A percentile compares a stretch with the other conserved stretches of the same genome.
Evolutionary conservation across 1,140 invertebrate genomes (phyloP).

Genomic region (Zophobas atratus): DNA sequence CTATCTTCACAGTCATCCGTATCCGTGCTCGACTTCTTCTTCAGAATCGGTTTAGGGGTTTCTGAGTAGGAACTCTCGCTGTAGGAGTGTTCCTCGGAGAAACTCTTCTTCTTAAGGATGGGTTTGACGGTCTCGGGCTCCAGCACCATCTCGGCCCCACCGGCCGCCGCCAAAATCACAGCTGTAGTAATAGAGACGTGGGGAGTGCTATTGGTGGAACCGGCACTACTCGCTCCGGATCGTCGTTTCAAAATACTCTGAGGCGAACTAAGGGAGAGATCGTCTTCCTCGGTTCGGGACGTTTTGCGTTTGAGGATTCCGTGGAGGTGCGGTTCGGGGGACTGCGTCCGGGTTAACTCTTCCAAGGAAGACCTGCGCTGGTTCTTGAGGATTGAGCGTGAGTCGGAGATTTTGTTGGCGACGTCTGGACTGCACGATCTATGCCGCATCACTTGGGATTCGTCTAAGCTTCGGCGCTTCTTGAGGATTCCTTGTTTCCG

Average conservation of each 20-base stretch:
- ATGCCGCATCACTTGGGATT: slow-evolving; percentile 79
- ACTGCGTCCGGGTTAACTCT: slow-evolving; percentile 74
- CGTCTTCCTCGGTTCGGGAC: slow-evolving; percentile 74
- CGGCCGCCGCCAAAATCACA: slow-evolving; percentile 77
- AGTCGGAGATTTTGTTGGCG: slow-evolving; percentile 73
- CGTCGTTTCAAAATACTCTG: slow-evolving; percentile 84
- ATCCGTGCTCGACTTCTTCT: slow-evolving; percentile 87
- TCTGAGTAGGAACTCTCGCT: slow-evolving; percentile 67
- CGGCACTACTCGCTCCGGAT: slow-evolving; percentile 72
- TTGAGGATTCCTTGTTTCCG: slow-evolving; percentile 83
- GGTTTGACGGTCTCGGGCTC: slow-evolving; percentile 75
- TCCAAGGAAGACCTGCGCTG: slow-evolving; percentile 79
- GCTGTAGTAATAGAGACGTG: slow-evolving; percentile 82
- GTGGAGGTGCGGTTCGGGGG: slow-evolving; percentile 73
- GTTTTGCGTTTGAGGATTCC: slow-evolving; percentile 80
- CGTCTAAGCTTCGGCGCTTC: slow-evolving; percentile 84
- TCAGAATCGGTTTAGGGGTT: slow-evolving; percentile 83
- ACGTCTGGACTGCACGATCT: slow-evolving; percentile 80
- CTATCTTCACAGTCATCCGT: slow-evolving; percentile 82
- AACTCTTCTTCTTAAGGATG: slow-evolving; percentile 86
- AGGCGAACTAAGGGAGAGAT: slow-evolving; percentile 74
- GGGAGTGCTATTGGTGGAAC: slow-evolving; percentile 72
- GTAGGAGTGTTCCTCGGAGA: slow-evolving; percentile 72
- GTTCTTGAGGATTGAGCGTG: slow-evolving; percentile 79
- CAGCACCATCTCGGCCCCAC: slow-evolving; percentile 72